Evolutionary conservation across 37 sponge, comb jelly and placozoan species (phyloP), one percentile per base, ranked within the genome.

Genomic region (Tethya wilhelma): DNA sequence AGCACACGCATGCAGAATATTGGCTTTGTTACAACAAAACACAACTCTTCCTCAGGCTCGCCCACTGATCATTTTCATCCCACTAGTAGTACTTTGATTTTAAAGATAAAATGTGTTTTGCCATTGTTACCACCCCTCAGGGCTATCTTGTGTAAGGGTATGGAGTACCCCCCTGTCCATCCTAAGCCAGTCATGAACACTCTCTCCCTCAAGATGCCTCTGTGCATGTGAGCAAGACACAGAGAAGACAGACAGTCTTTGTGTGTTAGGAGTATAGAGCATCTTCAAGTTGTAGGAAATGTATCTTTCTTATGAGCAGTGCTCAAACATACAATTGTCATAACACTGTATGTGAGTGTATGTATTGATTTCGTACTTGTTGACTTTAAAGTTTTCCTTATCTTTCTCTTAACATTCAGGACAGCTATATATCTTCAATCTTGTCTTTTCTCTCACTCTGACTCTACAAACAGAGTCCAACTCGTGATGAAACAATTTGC

Each of bases 101-200:
- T n/a, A n/a, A n/a, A n/a, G n/a, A n/a, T n/a, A n/a, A n/a, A n/a
- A n/a, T n/a, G n/a, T 40, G 70, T 69, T 9, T 14, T 8, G 9
- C 70, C 33, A 36, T 40, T 9, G 23, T 8, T 69, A 22, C 26
- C 14, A 17, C 40, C 12, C 12, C n/a, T n/a, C 72, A 93, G 94
- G 72, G 81, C 74, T 40, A 78, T 94, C 9, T 60, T 86, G 14
- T 94, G 94, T 63, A 94, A 94, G 42, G 94, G 81, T 5, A 44
- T 82, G 28, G 43, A 59, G 28, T 90, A 89, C 44, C 94, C 94
- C 0, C 84, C 91, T 0, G 59, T 80, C 4, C 80, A 87, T 8
- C 94, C 94, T 1, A 82, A 89, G 44, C 92, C 94, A n/a, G 87
- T 94, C 41, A 87, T 90, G 87, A 73, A 59, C 59, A 39, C 77